A percentile compares a stretch with the other conserved stretches of the same genome.
Evolutionary conservation across 2,797 vertebrate species (phyloP).

Genomic region (Emydoidea blandingii): DNA sequence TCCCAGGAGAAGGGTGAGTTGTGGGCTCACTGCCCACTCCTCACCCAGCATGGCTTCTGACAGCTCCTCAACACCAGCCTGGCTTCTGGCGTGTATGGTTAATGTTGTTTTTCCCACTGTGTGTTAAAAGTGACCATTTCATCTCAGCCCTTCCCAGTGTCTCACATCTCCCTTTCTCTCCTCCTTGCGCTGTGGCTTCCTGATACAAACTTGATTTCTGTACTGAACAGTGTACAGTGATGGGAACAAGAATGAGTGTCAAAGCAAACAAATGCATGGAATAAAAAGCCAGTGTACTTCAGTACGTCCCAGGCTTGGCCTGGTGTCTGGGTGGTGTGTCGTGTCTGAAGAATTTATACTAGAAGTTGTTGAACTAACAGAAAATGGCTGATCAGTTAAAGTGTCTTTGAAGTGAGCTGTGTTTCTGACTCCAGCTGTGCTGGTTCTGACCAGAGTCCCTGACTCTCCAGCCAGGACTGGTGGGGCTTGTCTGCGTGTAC

Average conservation of each 20-base stretch:
- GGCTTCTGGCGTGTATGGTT: slow-evolving; percentile 64
- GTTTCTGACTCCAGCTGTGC: background rate
- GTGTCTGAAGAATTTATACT: background rate
- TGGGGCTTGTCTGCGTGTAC: background rate
- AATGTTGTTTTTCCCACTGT: slow-evolving; percentile 63
- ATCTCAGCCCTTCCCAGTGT: slow-evolving; percentile 73
- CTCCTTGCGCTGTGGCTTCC: slow-evolving; percentile 82
- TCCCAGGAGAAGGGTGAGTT: background rate
- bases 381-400: background rate
- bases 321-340: slow-evolving; percentile 43
- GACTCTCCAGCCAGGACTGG: background rate
- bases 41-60: slow-evolving; percentile 36
- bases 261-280: slow-evolving; percentile 95
- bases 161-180: slow-evolving; percentile 71
- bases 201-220: slow-evolving; percentile 87
- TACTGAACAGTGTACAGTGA: slow-evolving; percentile 89
- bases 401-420: background rate
- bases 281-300: slow-evolving; percentile 96
- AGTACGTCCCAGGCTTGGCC: slow-evolving; percentile 67
- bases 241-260: slow-evolving; percentile 89
- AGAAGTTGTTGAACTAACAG: background rate
- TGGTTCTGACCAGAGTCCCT: background rate
- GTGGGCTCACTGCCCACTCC: background rate
- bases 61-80: slow-evolving; percentile 70
- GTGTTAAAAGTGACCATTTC: slow-evolving; percentile 59